phyloP scores from a whole-genome alignment of 64 coral and sea anemone genomes.

The Platygyra sinensis region DNA sequence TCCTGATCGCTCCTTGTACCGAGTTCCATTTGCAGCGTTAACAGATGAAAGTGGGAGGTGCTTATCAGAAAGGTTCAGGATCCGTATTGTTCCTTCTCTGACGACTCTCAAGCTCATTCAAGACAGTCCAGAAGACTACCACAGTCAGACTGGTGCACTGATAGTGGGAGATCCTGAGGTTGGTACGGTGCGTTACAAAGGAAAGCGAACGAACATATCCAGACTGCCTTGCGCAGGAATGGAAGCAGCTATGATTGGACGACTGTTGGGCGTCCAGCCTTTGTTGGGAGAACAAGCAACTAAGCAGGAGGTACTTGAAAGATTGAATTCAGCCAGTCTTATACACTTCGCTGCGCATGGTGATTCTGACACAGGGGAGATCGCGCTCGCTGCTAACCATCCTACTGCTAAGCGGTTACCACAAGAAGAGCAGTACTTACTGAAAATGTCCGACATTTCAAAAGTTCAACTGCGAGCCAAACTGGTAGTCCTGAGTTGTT shows the following conservation, averaged over 20 bases:
- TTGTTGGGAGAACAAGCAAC: background rate
- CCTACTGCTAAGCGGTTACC: background rate
- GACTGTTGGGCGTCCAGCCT: background rate
- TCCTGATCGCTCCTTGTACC: background rate
- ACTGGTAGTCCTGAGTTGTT: background rate
- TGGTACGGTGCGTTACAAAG: background rate
- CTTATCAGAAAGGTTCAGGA: background rate
- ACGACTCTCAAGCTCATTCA: background rate
- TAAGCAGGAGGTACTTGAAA: background rate
- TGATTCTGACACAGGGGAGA: background rate
- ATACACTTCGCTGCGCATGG: background rate
- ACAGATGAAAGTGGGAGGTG: background rate
- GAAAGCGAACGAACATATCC: background rate
- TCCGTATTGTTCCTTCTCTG: background rate
- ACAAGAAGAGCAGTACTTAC: background rate
- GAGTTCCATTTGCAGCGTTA: background rate
- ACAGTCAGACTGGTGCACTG: background rate
- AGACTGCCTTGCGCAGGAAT: background rate
- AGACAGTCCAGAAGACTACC: background rate
- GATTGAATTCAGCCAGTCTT: background rate
- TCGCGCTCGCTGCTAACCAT: background rate
- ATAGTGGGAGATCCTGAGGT: background rate
- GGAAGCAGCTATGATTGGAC: background rate
- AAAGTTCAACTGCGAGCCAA: background rate
- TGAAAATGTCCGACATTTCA: background rate